Conservation (phyloP, 2,113 vertebrate genomes). For the Trinectes maculatus region DNA sequence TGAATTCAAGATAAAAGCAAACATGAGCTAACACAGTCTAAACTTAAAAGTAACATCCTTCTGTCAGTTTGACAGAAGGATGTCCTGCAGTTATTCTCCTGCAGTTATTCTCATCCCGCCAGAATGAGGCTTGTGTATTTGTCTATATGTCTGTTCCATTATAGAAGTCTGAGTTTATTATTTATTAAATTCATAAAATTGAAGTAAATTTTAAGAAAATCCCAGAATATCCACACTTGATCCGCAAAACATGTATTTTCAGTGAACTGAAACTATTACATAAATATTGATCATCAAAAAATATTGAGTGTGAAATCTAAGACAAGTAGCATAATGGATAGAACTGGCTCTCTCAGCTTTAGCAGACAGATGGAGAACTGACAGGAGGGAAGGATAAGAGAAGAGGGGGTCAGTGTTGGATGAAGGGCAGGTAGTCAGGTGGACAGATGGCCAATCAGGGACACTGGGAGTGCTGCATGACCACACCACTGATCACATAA, state of each 20-base stretch:
- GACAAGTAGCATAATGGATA: neutral
- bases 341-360: neutral
- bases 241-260: no score
- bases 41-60: neutral
- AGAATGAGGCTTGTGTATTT: no score
- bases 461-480: conserved; percentile 23
- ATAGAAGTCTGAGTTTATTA: conserved; percentile 5
- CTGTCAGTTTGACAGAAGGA: conserved; percentile 7
- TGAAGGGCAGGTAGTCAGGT: conserved; percentile 51
- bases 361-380: conserved; percentile 47
- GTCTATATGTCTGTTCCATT: neutral
- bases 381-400: conserved; percentile 39
- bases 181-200: no score
- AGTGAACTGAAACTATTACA: neutral
- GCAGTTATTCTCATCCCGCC: no score
- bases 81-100: no score
- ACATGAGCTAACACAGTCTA: neutral
- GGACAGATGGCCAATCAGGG: conserved; percentile 34
- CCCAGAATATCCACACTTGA: neutral
- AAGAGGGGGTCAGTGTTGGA: conserved; percentile 29
- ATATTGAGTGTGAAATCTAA: conserved; percentile 3
- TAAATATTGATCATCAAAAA: neutral
- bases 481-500: conserved; percentile 38
- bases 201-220: neutral
- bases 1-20: neutral